phyloP scores from a whole-genome alignment of 1,140 invertebrate species.

The Limonius californicus region DNA sequence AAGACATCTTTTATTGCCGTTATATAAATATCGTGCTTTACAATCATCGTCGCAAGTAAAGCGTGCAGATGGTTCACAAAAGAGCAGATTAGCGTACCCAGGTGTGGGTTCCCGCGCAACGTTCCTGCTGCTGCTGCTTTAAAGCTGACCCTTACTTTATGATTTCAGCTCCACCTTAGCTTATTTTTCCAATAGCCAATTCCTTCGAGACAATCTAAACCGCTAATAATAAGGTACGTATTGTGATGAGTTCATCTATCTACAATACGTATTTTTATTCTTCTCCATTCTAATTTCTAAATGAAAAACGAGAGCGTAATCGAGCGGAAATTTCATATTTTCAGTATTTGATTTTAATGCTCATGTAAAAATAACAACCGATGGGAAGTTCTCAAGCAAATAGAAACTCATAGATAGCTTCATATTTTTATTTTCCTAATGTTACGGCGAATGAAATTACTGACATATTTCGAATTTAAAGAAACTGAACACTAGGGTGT shows the following conservation, averaged over 20 bases:
- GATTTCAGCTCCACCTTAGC: conserved; percentile 6
- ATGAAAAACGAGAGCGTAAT: conserved; percentile 1
- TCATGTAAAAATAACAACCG: no score
- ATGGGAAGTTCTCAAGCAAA: no score
- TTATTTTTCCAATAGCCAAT: conserved; percentile 15
- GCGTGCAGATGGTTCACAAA: conserved; percentile 25
- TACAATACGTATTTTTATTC: conserved; percentile 5
- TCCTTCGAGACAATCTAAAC: neutral
- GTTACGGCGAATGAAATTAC: no score
- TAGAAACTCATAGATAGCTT: no score
- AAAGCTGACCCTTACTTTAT: conserved; percentile 24
- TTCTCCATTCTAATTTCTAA: neutral
- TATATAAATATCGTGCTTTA: conserved; percentile 32
- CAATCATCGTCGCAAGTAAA: conserved; percentile 26
- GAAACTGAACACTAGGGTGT: no score
- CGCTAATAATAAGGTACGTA: neutral
- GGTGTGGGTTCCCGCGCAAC: conserved; percentile 26
- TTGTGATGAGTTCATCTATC: neutral
- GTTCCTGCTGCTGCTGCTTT: conserved; percentile 4
- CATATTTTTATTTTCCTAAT: no score
- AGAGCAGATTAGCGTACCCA: conserved; percentile 25
- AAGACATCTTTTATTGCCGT: conserved; percentile 19
- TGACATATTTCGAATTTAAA: no score
- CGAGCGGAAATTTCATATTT: neutral
- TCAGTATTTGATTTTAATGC: no score